These are phyloP conservation scores for Morpho achilles DNA, from an alignment of 2,888 invertebrate genomes.

Conservation along the genomic window DNA sequence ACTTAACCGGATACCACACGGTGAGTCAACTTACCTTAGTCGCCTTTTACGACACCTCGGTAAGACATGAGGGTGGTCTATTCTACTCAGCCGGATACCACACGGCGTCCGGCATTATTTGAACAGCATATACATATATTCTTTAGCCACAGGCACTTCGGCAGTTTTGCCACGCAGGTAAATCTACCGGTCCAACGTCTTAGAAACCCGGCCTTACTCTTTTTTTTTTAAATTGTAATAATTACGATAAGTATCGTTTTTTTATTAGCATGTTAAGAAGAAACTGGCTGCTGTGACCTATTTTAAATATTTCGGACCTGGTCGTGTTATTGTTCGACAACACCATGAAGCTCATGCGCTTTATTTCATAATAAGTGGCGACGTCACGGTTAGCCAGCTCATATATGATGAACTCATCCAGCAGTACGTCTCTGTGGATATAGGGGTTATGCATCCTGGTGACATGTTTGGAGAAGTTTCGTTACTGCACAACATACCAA, in stretches of 20 bases:
- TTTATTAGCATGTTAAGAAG: conserved; percentile 75
- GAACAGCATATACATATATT: no score
- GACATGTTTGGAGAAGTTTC: conserved; percentile 84
- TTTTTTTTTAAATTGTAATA: background rate
- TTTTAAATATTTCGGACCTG: conserved; percentile 80
- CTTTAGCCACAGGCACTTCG: no score
- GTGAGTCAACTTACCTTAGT: no score
- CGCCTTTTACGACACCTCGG: no score
- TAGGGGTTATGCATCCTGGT: conserved; percentile 76
- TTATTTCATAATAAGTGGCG: conserved; percentile 83
- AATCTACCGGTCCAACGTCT: no score
- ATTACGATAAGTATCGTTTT: background rate
- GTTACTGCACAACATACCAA: conserved; percentile 78
- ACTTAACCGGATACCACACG: no score
- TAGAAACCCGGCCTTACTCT: background rate
- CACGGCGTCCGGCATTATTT: no score
- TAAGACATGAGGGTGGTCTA: no score
- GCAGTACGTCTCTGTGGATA: conserved; percentile 59
- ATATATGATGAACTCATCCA: conserved; percentile 72
- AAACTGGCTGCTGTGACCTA: conserved; percentile 80
- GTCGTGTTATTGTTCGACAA: conserved; percentile 80
- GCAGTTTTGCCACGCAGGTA: no score
- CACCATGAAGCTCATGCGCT: conserved; percentile 79
- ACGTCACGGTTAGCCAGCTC: conserved; percentile 67
- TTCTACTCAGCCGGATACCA: no score